phyloP scores from a whole-genome alignment of 2,113 vertebrate genomes.

The Istiophorus platypterus region DNA sequence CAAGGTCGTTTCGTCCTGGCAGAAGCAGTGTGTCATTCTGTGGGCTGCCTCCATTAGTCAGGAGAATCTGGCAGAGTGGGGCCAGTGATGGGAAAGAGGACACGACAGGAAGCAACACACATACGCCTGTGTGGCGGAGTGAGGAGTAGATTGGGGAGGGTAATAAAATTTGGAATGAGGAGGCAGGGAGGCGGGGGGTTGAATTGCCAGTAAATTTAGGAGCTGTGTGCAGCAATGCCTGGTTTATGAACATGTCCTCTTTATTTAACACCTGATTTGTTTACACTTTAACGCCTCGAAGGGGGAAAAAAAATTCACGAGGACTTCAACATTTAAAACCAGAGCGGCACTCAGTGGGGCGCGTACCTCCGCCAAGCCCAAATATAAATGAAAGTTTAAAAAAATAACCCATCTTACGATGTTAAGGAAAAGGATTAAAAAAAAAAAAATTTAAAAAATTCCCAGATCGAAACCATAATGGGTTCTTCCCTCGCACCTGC shows the following conservation, averaged over 20 bases:
- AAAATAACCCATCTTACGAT: too few species aligned
- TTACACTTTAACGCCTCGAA: not conserved
- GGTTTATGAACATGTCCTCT: not conserved
- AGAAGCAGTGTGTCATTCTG: conserved; percentile 14
- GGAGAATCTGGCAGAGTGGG: not conserved
- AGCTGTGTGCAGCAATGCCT: not conserved
- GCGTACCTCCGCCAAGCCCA: too few species aligned
- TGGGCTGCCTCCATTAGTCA: conserved; percentile 28
- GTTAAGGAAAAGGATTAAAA: too few species aligned
- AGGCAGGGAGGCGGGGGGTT: too few species aligned
- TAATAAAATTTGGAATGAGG: not conserved
- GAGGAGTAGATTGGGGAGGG: not conserved
- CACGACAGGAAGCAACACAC: not conserved
- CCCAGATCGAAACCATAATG: too few species aligned
- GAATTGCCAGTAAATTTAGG: not conserved
- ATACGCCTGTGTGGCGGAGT: not conserved
- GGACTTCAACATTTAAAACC: not conserved
- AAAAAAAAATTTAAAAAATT: too few species aligned
- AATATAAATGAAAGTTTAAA: too few species aligned
- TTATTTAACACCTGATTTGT: not conserved
- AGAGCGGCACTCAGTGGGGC: too few species aligned
- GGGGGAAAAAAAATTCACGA: too few species aligned
- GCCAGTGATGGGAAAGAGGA: not conserved
- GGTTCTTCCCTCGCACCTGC: too few species aligned
- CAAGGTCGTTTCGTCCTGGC: conserved; percentile 25